Evolutionary conservation across 2,797 vertebrate species (phyloP).

Genomic region (Anniella stebbinsi): DNA sequence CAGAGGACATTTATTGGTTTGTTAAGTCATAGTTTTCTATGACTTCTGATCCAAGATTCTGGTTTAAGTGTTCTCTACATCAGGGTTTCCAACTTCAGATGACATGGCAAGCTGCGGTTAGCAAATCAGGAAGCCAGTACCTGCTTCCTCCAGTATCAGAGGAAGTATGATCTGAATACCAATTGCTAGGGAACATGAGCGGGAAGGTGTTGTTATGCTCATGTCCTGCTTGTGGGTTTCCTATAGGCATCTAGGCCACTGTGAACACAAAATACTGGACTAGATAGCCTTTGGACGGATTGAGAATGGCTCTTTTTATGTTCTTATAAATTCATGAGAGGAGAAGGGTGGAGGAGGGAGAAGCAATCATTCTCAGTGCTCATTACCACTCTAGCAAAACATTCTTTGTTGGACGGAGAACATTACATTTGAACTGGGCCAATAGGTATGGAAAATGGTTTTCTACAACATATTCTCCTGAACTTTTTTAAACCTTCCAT

Average conservation of each 20-base stretch:
- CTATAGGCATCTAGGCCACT: too few species aligned
- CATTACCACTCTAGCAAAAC: not conserved
- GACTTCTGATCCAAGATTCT: not conserved
- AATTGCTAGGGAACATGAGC: too few species aligned
- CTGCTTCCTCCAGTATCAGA: too few species aligned
- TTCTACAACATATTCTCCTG: not conserved
- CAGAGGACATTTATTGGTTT: not conserved
- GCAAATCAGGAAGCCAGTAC: not conserved
- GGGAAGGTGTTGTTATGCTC: too few species aligned
- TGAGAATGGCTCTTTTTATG: too few species aligned
- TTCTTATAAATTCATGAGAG: not conserved
- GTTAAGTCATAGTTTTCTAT: not conserved
- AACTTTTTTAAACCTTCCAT: not conserved
- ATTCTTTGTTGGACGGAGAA: not conserved
- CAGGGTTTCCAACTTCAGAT: not conserved
- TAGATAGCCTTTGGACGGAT: too few species aligned
- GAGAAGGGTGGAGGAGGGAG: not conserved
- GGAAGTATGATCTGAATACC: too few species aligned
- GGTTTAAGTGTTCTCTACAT: not conserved
- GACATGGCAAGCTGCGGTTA: not conserved
- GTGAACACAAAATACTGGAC: too few species aligned
- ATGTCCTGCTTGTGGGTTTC: too few species aligned
- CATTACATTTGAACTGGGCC: not conserved
- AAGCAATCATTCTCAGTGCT: not conserved
- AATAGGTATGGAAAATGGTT: not conserved